Conservation (phyloP, 2,888 invertebrate species). For the Abscondita cerata region DNA sequence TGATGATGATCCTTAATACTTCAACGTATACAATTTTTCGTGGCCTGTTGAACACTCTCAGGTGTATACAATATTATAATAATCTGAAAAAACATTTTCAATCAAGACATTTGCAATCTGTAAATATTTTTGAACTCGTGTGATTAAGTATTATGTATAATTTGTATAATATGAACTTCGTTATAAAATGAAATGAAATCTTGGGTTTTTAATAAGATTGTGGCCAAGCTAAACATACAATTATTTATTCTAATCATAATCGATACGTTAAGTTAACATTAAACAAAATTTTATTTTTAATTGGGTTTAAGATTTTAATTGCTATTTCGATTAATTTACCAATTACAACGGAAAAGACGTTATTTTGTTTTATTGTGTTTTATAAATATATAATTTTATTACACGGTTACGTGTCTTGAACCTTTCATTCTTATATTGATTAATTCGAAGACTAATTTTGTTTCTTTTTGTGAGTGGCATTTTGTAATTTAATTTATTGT, state of each 20-base stretch:
- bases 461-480: background rate
- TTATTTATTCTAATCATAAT: conserved; percentile 8
- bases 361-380: conserved; percentile 3
- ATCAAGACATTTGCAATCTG: conserved; percentile 23
- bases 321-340: too few species aligned
- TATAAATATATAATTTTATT: conserved; percentile 3
- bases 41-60: conserved; percentile 43
- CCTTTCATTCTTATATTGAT: background rate
- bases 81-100: conserved; percentile 10
- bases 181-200: conserved; percentile 25
- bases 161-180: conserved; percentile 48
- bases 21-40: conserved; percentile 44
- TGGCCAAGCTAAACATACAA: background rate
- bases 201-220: too few species aligned
- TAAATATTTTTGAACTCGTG: conserved; percentile 42
- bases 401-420: conserved; percentile 8
- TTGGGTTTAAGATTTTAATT: background rate
- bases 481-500: background rate
- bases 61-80: conserved; percentile 26
- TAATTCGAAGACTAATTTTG: background rate
- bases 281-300: too few species aligned
- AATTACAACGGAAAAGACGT: background rate
- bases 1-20: conserved; percentile 18
- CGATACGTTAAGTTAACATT: background rate
- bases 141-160: conserved; percentile 44